A percentile compares a stretch with the other conserved stretches of the same genome.
These are phyloP conservation scores for Ictalurus furcatus DNA, from an alignment of 2,113 vertebrate species.

Conservation along the genomic window DNA sequence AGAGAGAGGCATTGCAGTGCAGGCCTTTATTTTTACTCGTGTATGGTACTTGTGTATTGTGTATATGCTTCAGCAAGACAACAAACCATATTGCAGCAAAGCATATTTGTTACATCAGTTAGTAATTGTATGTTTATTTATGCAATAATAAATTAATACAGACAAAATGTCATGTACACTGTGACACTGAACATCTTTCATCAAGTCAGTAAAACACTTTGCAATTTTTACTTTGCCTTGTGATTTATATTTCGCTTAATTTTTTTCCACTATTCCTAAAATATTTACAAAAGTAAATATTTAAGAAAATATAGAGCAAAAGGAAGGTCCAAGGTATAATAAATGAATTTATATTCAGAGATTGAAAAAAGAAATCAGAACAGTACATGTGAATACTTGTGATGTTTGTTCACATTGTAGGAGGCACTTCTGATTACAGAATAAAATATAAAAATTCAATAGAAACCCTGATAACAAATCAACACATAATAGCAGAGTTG, in stretches of 20 bases:
- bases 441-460: not conserved
- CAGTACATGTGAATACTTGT: no score
- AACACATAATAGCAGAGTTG: not conserved
- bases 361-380: no score
- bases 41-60: conserved; percentile 1
- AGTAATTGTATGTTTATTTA: conserved; percentile 48
- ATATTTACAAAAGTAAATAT: not conserved
- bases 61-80: not conserved
- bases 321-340: no score
- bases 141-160: conserved; percentile 6
- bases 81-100: conserved; percentile 21
- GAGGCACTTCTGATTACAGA: conserved; percentile 9
- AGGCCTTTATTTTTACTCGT: not conserved
- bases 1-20: not conserved
- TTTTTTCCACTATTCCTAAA: not conserved
- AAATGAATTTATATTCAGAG: no score
- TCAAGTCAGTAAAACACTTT: conserved; percentile 12
- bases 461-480: not conserved
- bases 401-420: no score
- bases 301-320: not conserved
- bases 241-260: conserved; percentile 2
- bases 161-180: not conserved
- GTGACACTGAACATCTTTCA: conserved; percentile 1
- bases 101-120: conserved; percentile 36
- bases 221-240: not conserved